Evolutionary conservation across 2,797 vertebrate species (phyloP).

Genomic region (Hypotaenidia philippensis): DNA sequence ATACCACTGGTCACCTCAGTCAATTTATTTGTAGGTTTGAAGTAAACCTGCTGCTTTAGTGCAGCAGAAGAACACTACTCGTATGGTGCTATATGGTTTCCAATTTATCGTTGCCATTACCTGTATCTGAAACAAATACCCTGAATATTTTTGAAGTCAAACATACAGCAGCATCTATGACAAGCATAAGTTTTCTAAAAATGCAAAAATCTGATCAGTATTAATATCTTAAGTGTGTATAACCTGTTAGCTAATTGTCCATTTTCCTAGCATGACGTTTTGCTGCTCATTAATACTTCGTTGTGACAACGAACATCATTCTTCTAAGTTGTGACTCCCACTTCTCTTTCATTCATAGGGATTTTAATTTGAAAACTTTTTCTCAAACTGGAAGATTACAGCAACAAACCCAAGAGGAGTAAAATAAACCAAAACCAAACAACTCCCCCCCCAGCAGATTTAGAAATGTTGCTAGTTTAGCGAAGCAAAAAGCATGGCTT

Average conservation of each 20-base stretch:
- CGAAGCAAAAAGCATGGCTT: neutral
- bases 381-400: neutral
- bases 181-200: neutral
- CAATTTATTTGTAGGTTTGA: neutral
- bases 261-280: neutral
- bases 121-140: neutral
- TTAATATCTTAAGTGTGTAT: neutral
- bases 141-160: neutral
- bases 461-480: neutral
- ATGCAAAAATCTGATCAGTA: neutral
- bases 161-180: neutral
- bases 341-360: neutral
- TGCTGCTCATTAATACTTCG: neutral
- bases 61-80: neutral
- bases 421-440: no score
- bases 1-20: neutral
- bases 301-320: neutral
- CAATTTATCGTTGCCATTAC: neutral
- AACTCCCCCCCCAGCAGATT: neutral
- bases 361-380: neutral
- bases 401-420: neutral
- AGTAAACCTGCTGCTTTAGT: neutral
- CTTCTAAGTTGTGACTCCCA: neutral
- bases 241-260: neutral
- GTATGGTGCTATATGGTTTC: neutral